Conservation (phyloP, 2,888 invertebrate species). For the Drosophila fulvimacula region DNA sequence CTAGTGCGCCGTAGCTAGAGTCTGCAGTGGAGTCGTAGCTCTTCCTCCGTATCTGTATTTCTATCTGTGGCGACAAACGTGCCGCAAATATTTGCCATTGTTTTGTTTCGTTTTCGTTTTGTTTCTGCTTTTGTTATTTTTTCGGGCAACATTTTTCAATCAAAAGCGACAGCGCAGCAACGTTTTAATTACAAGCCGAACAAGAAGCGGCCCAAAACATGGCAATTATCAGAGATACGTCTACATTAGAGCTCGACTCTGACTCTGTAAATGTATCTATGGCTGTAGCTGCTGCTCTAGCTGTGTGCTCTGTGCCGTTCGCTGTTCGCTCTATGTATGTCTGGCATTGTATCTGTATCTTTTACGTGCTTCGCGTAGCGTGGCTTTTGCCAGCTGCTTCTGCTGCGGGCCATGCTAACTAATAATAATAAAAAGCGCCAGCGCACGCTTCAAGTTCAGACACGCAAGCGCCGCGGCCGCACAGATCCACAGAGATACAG, state of each 20-base stretch:
- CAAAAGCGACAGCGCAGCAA: constrained; percentile 42
- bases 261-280: neutral
- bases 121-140: constrained; percentile 40
- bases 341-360: constrained; percentile 57
- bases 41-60: constrained; percentile 15
- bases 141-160: constrained; percentile 68
- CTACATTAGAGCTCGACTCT: constrained; percentile 20
- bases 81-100: constrained; percentile 72
- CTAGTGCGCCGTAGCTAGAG: constrained; percentile 5
- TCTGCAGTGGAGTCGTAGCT: constrained; percentile 23
- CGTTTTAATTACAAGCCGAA: constrained; percentile 61
- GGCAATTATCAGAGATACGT: constrained; percentile 61
- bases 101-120: constrained; percentile 32
- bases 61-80: constrained; percentile 42
- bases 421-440: constrained; percentile 26
- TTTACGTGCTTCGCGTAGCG: constrained; percentile 70
- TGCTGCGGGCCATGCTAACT: constrained; percentile 36
- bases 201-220: constrained; percentile 60
- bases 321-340: constrained; percentile 21
- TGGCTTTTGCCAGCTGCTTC: constrained; percentile 35
- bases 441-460: constrained; percentile 50
- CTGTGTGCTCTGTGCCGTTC: neutral
- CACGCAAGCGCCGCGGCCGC: constrained; percentile 52
- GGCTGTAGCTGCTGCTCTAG: neutral
- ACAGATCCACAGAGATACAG: constrained; percentile 19